Evolutionary conservation across 2,113 vertebrate species (phyloP).

Genomic region (Odocoileus virginianus): DNA sequence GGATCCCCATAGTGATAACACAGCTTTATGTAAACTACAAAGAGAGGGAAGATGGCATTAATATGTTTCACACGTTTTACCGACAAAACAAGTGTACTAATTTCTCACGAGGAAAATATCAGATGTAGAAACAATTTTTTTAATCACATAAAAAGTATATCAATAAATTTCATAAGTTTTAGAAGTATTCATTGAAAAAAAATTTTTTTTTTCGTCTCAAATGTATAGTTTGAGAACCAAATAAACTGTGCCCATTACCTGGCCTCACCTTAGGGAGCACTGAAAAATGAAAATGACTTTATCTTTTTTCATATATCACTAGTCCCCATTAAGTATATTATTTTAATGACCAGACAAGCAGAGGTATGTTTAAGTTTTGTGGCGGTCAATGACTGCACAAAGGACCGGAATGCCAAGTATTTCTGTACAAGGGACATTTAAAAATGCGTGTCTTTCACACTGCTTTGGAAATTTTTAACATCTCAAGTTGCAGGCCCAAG

Average conservation of each 20-base stretch:
- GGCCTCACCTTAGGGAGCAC: background rate
- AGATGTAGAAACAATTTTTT: background rate
- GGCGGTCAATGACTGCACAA: background rate
- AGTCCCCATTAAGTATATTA: background rate
- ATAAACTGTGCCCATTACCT: background rate
- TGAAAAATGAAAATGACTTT: background rate
- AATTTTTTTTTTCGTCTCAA: background rate
- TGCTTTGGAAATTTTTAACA: background rate
- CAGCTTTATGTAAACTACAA: background rate
- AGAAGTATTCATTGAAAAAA: background rate
- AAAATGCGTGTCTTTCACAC: background rate
- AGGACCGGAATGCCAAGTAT: background rate
- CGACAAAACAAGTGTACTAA: background rate
- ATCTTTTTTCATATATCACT: background rate
- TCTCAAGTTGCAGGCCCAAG: background rate
- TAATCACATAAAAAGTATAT: background rate
- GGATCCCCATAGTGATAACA: background rate
- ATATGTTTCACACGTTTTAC: background rate
- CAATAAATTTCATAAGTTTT: background rate
- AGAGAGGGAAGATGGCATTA: background rate
- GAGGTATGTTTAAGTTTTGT: background rate
- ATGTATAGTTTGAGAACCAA: background rate
- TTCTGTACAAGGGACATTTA: background rate
- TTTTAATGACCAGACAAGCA: background rate
- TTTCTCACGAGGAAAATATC: background rate